These are phyloP conservation scores for Schizothorax lantsangensis DNA, from an alignment of 2,797 vertebrate species.

Conservation along the genomic window DNA sequence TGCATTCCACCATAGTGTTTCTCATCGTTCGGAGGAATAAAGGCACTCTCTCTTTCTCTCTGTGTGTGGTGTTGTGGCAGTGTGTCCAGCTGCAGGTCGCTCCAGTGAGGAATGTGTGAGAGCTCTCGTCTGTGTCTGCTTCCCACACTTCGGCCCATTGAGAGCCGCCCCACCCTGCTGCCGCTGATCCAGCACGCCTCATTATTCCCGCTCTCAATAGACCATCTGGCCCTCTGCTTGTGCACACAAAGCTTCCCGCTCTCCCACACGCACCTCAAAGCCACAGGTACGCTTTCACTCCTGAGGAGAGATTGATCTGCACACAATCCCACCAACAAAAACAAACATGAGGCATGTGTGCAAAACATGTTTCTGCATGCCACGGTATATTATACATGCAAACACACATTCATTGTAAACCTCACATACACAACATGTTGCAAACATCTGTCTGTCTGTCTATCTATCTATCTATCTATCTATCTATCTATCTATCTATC, in stretches of 20 bases:
- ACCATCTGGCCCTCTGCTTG: conserved; percentile 72
- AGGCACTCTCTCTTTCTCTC: not conserved
- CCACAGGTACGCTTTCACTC: conserved; percentile 51
- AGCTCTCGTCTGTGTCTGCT: conserved; percentile 70
- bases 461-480: too few relatives aligned
- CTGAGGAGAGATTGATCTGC: conserved; percentile 52
- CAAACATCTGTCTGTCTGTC: not conserved
- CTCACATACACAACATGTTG: conserved; percentile 1
- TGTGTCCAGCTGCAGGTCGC: conserved; percentile 65
- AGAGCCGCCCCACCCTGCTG: conserved; percentile 66
- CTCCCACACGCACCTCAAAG: conserved; percentile 59
- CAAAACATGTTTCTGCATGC: conserved; percentile 15
- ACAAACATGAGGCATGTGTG: conserved; percentile 14
- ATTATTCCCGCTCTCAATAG: conserved; percentile 72
- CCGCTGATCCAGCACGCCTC: conserved; percentile 65
- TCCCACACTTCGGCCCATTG: conserved; percentile 82
- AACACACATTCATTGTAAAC: not conserved
- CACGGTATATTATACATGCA: not conserved
- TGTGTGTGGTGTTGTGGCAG: not conserved
- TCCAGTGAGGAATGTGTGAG: conserved; percentile 75
- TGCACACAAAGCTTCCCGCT: conserved; percentile 53
- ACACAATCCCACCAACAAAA: conserved; percentile 40
- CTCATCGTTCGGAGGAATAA: conserved; percentile 61
- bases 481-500: too few relatives aligned
- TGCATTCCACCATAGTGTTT: conserved; percentile 64